These are phyloP conservation scores for Luscinia luscinia DNA, from an alignment of 2,797 vertebrate genomes.

Conservation along the genomic window DNA sequence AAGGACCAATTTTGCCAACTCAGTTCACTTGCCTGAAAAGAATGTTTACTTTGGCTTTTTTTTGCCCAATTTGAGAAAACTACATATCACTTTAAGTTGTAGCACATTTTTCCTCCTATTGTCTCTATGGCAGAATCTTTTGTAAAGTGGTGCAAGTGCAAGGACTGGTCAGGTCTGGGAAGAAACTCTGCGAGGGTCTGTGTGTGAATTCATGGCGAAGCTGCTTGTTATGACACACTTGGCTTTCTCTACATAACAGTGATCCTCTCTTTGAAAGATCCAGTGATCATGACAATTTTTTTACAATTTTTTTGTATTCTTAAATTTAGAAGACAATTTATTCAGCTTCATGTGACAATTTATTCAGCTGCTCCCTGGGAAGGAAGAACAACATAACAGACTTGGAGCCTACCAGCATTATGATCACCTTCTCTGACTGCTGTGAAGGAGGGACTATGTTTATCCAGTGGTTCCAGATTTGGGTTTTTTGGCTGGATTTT, in stretches of 20 bases:
- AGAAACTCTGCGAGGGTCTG: neutral
- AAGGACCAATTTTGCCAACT: neutral
- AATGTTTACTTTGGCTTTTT: neutral
- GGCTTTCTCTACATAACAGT: neutral
- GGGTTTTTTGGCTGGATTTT: neutral
- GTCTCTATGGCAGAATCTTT: neutral
- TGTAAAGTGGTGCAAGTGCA: neutral
- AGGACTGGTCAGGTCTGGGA: neutral
- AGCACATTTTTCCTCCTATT: neutral
- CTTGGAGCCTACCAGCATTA: neutral
- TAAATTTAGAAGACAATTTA: neutral
- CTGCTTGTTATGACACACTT: neutral
- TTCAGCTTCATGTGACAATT: neutral
- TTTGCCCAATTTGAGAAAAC: neutral
- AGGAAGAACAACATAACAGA: neutral
- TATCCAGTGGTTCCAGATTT: neutral
- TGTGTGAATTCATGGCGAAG: neutral
- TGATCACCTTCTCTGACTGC: neutral
- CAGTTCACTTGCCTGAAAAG: neutral
- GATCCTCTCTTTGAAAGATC: neutral
- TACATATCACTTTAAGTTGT: neutral
- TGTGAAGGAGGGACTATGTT: neutral
- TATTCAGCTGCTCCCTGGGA: neutral
- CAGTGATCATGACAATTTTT: neutral
- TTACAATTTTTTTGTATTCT: neutral